Percentiles rank a stretch among this genome's conserved stretches.
These are phyloP conservation scores for Dryadula phaetusa DNA, from an alignment of 2,888 invertebrate genomes.

Conservation along the genomic window DNA sequence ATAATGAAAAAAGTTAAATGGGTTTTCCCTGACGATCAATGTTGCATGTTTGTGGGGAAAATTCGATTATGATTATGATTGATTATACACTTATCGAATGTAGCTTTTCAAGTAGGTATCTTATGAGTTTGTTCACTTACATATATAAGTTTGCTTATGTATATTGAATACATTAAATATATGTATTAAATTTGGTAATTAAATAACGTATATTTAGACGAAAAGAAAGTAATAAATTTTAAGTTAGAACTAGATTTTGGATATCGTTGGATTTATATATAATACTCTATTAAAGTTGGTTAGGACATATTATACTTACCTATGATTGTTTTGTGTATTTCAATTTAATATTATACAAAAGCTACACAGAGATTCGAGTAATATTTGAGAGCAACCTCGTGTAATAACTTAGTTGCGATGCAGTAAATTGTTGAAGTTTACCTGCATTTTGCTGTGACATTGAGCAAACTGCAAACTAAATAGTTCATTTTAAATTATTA, in stretches of 20 bases:
- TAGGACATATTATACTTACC: too few species aligned
- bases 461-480: slow-evolving; percentile 64
- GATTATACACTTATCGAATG: slow-evolving; percentile 3
- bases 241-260: too few species aligned
- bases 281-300: too few species aligned
- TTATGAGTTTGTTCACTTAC: neutral
- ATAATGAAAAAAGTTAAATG: slow-evolving; percentile 34
- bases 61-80: slow-evolving; percentile 20
- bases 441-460: slow-evolving; percentile 63
- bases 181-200: neutral
- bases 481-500: slow-evolving; percentile 58
- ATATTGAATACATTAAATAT: neutral
- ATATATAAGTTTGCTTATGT: neutral
- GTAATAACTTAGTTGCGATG: slow-evolving; percentile 51
- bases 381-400: slow-evolving; percentile 13
- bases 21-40: slow-evolving; percentile 16
- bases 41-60: slow-evolving; percentile 15
- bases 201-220: neutral
- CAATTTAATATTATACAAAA: slow-evolving; percentile 3
- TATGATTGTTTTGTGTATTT: too few species aligned
- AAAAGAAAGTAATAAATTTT: too few species aligned
- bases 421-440: slow-evolving; percentile 66
- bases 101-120: neutral
- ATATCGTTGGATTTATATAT: too few species aligned
- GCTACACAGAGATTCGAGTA: slow-evolving; percentile 9